These are phyloP conservation scores for Mylabris sibirica DNA, from an alignment of 2,888 invertebrate genomes.

Conservation along the genomic window DNA sequence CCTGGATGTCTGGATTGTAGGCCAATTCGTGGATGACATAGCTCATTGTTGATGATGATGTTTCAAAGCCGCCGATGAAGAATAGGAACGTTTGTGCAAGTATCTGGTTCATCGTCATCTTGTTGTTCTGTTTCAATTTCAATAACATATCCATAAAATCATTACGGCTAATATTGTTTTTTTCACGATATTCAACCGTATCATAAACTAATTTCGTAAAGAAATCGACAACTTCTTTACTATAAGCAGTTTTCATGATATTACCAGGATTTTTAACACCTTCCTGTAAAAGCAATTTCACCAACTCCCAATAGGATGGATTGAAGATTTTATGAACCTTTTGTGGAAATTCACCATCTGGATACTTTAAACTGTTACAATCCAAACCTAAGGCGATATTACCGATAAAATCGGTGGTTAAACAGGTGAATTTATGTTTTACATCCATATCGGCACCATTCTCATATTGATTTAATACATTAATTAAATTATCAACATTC, in stretches of 20 bases:
- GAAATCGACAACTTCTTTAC: slow-evolving; percentile 53
- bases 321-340: neutral
- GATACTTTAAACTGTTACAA: slow-evolving; percentile 8
- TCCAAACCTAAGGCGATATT: neutral
- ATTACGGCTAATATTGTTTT: slow-evolving; percentile 60
- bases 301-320: slow-evolving; percentile 3
- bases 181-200: slow-evolving; percentile 60
- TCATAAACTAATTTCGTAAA: slow-evolving; percentile 60
- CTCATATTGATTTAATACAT: neutral
- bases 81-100: slow-evolving; percentile 52
- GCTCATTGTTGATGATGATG: slow-evolving; percentile 57
- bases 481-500: neutral
- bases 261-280: slow-evolving; percentile 2
- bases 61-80: slow-evolving; percentile 62
- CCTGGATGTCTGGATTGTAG: slow-evolving; percentile 55
- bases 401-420: neutral
- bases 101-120: slow-evolving; percentile 36
- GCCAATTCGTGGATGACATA: slow-evolving; percentile 58
- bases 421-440: neutral
- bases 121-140: slow-evolving; percentile 60
- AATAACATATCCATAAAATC: slow-evolving; percentile 66
- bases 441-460: neutral
- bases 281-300: neutral
- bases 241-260: slow-evolving; percentile 1
- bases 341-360: neutral